These are phyloP conservation scores for Drosophila ogumai DNA, from an alignment of 1,140 invertebrate species.

Conservation along the genomic window DNA sequence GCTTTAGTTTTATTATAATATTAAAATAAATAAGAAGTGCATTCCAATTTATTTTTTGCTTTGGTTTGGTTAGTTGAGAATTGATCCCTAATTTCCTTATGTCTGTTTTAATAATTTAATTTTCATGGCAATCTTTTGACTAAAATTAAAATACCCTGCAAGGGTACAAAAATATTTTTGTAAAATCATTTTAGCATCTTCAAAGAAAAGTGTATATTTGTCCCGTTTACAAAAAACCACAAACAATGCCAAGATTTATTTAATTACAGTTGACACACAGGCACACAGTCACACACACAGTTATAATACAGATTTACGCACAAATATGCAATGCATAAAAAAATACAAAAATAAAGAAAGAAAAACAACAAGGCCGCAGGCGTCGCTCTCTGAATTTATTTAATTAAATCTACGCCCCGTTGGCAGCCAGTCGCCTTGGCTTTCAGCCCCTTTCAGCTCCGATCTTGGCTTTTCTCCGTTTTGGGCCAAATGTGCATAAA, in stretches of 20 bases:
- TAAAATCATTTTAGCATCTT: not conserved
- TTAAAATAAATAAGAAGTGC: too few relatives aligned
- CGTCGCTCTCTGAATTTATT: constrained; percentile 78
- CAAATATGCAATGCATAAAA: constrained; percentile 42
- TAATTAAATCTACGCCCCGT: constrained; percentile 84
- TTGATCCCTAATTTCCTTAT: too few relatives aligned
- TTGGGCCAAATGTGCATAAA: constrained; percentile 72
- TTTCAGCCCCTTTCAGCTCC: constrained; percentile 17
- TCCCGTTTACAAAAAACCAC: constrained; percentile 13
- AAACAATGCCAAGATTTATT: constrained; percentile 81
- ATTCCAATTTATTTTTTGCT: too few relatives aligned
- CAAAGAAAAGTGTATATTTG: not conserved
- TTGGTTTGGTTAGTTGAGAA: too few relatives aligned
- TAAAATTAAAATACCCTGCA: too few relatives aligned
- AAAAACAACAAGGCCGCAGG: constrained; percentile 49
- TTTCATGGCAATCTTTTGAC: too few relatives aligned
- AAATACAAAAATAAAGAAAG: constrained; percentile 39
- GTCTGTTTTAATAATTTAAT: too few relatives aligned
- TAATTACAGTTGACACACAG: constrained; percentile 60
- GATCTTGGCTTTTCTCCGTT: constrained; percentile 24
- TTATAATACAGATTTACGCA: constrained; percentile 62
- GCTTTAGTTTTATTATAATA: too few relatives aligned
- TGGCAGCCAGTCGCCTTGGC: constrained; percentile 48
- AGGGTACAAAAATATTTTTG: not conserved
- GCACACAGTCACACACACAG: constrained; percentile 34